Base-by-base conservation (phyloP, 2,113 vertebrate species). In the Brevimyrus niger region DNA sequence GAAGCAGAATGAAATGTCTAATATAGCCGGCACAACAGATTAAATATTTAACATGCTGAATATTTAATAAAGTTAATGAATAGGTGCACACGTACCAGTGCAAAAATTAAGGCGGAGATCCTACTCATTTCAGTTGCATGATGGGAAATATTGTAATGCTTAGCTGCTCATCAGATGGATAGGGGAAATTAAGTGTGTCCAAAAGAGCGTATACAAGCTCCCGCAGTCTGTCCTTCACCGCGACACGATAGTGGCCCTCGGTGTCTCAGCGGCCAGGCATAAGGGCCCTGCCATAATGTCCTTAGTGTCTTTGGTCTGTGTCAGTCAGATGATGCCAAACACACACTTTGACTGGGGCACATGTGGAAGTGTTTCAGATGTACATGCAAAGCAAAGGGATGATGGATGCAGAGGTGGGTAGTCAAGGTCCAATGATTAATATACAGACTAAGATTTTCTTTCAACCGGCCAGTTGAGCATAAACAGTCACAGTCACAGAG, bases 1-100 rank as follows among this genome's bases (percentile, higher is more conserved):
- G 44, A 86, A 50, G n/a, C 47, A 86, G 44, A 86, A 48, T 48
- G 13, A 86, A 86, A 86, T 86, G 83, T 86, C n/a, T 27, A 86
- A 47, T 86, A 50, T 47, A 50, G 73, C 35, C 15, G 1, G 10
- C 83, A 48, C 46, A 86, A 48, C 83, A 86, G 47, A 86, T 86
- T 50, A 86, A 86, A 86, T 50, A 86, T 86, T 47, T 48, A 86
- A 86, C 47, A 19, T 27, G 46, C 23, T 48, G 83, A 86, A 86
- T 86, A 86, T 86, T 86, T 86, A 47, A 86, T 86, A 27, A 48
- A 21, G 46, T 86, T 86, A 86, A 50, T 86, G 44, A 86, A 86
- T 86, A 47, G n/a, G 44, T 27, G 47, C 47, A 86, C 83, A 48
- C n/a, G 10, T 48, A 50, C 83, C 44, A 50, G 83, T 47, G 44